Percentiles rank a stretch among this genome's conserved stretches.
Evolutionary conservation across 2,888 invertebrate species (phyloP).

Genomic region (Meiosimyza decipiens): DNA sequence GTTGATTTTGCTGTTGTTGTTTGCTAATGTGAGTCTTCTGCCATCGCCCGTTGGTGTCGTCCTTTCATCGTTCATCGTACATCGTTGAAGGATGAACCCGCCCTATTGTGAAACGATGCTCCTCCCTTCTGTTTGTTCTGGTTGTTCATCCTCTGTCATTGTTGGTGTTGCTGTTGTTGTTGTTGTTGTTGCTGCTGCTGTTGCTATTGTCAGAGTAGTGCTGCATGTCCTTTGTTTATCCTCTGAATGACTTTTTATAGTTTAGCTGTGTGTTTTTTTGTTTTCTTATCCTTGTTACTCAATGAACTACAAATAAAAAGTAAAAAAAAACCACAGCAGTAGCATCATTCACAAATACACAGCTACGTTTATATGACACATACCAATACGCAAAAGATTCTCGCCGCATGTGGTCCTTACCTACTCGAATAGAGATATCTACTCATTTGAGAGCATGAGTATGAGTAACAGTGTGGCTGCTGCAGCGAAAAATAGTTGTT

Average conservation of each 20-base stretch:
- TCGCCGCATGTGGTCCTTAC: constrained; percentile 18
- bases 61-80: background rate
- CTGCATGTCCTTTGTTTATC: constrained; percentile 34
- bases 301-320: constrained; percentile 11
- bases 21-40: constrained; percentile 47
- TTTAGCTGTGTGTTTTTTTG: constrained; percentile 9
- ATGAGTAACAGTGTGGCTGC: too few relatives aligned
- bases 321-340: constrained; percentile 2
- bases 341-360: constrained; percentile 8
- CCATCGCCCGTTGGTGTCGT: constrained; percentile 43
- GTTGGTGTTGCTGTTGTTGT: background rate
- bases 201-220: too few relatives aligned
- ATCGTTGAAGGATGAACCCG: constrained; percentile 60
- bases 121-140: constrained; percentile 48
- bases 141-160: background rate
- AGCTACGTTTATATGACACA: background rate
- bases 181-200: too few relatives aligned
- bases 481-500: too few relatives aligned
- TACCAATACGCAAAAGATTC: constrained; percentile 16
- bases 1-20: constrained; percentile 39
- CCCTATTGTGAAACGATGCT: constrained; percentile 63
- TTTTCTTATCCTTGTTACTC: constrained; percentile 32
- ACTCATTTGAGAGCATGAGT: constrained; percentile 5
- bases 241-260: constrained; percentile 20
- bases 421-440: constrained; percentile 14